Evolutionary conservation across 2,113 vertebrate genomes (phyloP), one percentile per base, ranked within the genome.

Genomic region (Halcyon malimbica): DNA sequence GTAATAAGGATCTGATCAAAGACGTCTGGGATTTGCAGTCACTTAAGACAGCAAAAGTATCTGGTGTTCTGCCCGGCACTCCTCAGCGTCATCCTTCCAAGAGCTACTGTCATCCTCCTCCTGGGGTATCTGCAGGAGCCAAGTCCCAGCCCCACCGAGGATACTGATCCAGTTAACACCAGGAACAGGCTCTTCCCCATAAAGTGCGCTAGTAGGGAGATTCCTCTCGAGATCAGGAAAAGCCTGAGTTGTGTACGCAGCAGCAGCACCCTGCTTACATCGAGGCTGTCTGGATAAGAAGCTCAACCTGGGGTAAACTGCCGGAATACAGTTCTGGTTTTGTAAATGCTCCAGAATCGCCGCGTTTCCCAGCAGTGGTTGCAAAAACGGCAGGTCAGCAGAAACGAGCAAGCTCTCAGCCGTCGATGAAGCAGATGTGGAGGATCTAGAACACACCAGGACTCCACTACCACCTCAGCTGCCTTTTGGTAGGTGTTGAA

Each of bases 381-480:
- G 37, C 39, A 85, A 77, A 37, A 16, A 24, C 13, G 14, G 42
- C 10, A 3, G 2, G 29, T 0, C 6, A 64, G 29, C 46, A 90
- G 41, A n/a, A 20, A 44, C 76, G 31, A 69, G 54, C n/a, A n/a
- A 73, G 20, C 39, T 44, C 37, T 23, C 37, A 21, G 31, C 73
- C 6, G 3, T 1, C 68, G 41, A 26, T 0, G 23, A 65, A 74
- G 35, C 25, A 20, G 57, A 60, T 0, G 0, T 39, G 63, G 50
- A 89, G 31, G 68, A 59, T 63, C n/a, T 0, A 0, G 60, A 64
- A 37, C 54, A 23, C 2, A 65, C 3, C 16, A 56, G 65, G 65
- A n/a, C 53, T 44, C 71, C 51, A 18, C 35, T 12, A 42, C 28
- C 62, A 41, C 24, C 81, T 65, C 67, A n/a, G 44, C 71, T 69